Evolutionary conservation across 2,888 invertebrate species (phyloP).

Genomic region (Parthenolecanium corni): DNA sequence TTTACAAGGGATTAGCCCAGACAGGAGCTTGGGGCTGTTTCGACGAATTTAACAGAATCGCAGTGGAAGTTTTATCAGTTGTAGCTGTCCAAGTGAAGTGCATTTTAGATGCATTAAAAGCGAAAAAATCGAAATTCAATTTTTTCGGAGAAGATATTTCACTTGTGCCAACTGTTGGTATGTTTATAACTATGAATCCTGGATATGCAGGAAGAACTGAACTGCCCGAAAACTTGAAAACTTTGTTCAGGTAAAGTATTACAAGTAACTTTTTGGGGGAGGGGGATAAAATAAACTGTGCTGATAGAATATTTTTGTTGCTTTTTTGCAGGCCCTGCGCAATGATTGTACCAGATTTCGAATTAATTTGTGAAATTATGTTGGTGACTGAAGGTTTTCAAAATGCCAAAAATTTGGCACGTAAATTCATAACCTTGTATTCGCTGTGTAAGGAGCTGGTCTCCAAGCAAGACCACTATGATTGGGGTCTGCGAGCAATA

Average conservation of each 20-base stretch:
- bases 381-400: constrained; percentile 90
- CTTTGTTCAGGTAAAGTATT: constrained; percentile 42
- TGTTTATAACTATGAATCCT: constrained; percentile 95
- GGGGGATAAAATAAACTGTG: background rate
- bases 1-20: constrained; percentile 90
- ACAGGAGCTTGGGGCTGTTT: constrained; percentile 96
- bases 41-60: constrained; percentile 91
- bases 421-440: constrained; percentile 89
- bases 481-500: constrained; percentile 90
- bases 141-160: constrained; percentile 73
- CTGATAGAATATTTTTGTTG: background rate
- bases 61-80: constrained; percentile 88
- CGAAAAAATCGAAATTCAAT: constrained; percentile 63
- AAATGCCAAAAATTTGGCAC: constrained; percentile 75
- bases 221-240: constrained; percentile 64
- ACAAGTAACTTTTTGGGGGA: too few species aligned
- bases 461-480: constrained; percentile 92
- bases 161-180: constrained; percentile 65
- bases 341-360: constrained; percentile 95
- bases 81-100: constrained; percentile 87
- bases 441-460: constrained; percentile 78
- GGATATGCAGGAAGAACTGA: constrained; percentile 88
- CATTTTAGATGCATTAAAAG: constrained; percentile 75
- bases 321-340: constrained; percentile 68
- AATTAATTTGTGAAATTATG: constrained; percentile 93